Conservation (phyloP, 2,888 invertebrate species). For the Litoditis marina region DNA sequence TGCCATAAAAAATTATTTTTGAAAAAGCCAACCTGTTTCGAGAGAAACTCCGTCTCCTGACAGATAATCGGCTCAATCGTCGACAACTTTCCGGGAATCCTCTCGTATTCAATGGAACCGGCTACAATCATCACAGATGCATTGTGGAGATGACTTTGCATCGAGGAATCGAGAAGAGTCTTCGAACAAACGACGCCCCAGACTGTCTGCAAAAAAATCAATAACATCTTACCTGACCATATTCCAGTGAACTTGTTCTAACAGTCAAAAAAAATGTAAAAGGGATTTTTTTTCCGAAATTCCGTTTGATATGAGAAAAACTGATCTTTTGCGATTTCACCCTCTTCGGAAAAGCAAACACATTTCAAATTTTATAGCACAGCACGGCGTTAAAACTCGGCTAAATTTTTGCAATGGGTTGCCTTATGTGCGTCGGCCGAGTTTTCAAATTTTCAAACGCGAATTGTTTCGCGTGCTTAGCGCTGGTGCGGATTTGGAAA, state of each 20-base stretch:
- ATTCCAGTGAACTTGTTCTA: no score
- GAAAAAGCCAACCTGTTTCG: slow-evolving; percentile 39
- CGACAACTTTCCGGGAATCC: slow-evolving; percentile 86
- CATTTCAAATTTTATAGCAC: neutral
- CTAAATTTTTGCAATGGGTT: no score
- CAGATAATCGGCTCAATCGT: slow-evolving; percentile 88
- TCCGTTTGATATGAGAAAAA: neutral
- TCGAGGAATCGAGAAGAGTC: slow-evolving; percentile 78
- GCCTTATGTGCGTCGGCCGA: no score
- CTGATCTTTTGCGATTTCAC: no score
- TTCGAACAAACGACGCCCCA: slow-evolving; percentile 89
- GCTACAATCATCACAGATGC: slow-evolving; percentile 37
- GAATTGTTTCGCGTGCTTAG: no score
- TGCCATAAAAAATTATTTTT: no score
- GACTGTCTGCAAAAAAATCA: slow-evolving; percentile 67
- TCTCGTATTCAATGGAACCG: slow-evolving; percentile 81
- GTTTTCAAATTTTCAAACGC: no score
- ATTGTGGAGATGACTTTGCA: slow-evolving; percentile 15
- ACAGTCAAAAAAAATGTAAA: no score
- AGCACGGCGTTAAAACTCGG: no score
- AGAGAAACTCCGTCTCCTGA: slow-evolving; percentile 69
- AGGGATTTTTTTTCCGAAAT: neutral
- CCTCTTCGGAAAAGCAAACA: neutral
- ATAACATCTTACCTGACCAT: no score
- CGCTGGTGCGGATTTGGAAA: no score